A percentile compares a stretch with the other conserved stretches of the same genome.
Evolutionary conservation across 2,113 vertebrate species (phyloP).

Genomic region (Noturus placidus): DNA sequence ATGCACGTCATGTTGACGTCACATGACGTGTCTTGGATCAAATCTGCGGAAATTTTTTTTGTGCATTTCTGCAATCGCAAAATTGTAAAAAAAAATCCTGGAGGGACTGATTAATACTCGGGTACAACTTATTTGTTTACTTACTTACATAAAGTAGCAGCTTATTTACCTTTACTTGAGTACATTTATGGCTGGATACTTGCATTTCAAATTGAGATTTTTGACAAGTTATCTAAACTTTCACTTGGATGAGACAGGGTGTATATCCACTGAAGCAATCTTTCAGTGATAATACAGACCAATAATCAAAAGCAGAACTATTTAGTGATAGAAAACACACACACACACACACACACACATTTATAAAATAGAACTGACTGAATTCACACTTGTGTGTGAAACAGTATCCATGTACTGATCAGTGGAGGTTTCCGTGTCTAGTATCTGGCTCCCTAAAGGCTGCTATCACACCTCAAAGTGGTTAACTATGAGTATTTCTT

Average conservation of each 20-base stretch:
- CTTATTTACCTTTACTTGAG: background rate
- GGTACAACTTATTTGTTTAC: too few species aligned
- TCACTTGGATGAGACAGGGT: background rate
- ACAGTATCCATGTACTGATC: background rate
- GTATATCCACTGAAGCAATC: background rate
- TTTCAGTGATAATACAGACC: background rate
- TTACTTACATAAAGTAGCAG: too few species aligned
- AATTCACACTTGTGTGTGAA: background rate
- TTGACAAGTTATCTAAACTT: background rate
- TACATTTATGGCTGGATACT: background rate
- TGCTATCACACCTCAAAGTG: background rate
- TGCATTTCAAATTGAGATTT: too few species aligned
- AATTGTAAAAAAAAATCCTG: too few species aligned
- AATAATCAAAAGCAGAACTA: background rate
- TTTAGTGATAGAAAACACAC: background rate
- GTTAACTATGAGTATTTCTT: background rate
- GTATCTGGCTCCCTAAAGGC: background rate
- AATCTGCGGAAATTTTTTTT: too few species aligned
- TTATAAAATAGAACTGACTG: too few species aligned
- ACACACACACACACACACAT: too few species aligned
- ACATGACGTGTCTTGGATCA: too few species aligned
- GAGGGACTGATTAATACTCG: too few species aligned
- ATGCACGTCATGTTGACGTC: too few species aligned
- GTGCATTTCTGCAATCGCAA: too few species aligned
- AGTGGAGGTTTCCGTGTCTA: background rate